Base-by-base conservation (phyloP, 2,113 vertebrate genomes). In the Elephas maximus region DNA sequence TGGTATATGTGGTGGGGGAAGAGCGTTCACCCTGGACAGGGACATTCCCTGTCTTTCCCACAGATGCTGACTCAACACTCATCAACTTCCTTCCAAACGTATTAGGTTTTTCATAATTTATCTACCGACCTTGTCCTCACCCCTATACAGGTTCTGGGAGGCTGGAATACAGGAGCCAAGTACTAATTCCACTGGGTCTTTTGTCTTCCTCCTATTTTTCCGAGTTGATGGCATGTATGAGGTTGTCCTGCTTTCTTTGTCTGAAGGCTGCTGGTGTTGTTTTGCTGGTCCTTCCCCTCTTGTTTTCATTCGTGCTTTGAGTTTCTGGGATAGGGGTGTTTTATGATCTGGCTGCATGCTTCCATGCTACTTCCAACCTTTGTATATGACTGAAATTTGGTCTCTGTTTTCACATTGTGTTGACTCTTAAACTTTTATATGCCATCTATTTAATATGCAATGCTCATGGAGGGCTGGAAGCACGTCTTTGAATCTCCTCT, bases 361-460 rank as follows among this genome's bases (percentile, higher is more conserved):
- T 41, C 41, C 9, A 8, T 15, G 63, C 33, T 63, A 62, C n/a
- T 87, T 92, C 23, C 62, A 37, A 53, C 6, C 30, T 90, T 78
- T 37, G 62, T 87, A 51, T 74, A 23, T 78, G 60, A 79, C 77
- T 88, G 84, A 71, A 48, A 26, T n/a, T 62, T 73, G 74, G 51
- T 90, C 57, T 90, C 57, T 91, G 90, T 74, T 48, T 63, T 87
- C 60, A 80, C 30, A 73, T 21, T 53, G 62, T 51, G 33, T 45
- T 73, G 93, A 65, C n/a, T 82, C 78, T 74, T 63, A 41, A 8
- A 81, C 23, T 60, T 95, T 74, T 62, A 81, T 10, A 53, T 23
- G 28, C 37, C 37, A 79, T 77, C 77, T 93, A 65, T 67, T 97
- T 95, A 92, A 85, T 20, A 94, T 78, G 69, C 33, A 45, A 10